Conservation (phyloP, 2,113 vertebrate genomes). For the Stigmatopora nigra region DNA sequence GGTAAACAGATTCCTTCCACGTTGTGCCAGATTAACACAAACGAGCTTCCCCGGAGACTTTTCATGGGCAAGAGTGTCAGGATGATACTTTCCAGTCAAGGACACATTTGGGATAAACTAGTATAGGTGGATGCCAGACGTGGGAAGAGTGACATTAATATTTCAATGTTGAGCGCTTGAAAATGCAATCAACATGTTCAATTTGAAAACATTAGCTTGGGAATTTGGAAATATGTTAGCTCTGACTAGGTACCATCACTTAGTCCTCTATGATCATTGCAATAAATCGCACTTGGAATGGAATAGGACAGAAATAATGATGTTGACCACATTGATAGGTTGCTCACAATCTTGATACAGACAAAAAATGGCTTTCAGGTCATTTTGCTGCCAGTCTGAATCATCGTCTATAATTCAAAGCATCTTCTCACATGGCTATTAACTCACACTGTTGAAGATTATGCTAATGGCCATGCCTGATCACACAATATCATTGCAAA, state of each 20-base stretch:
- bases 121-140: constrained; percentile 19
- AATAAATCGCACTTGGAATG: constrained; percentile 30
- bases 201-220: neutral
- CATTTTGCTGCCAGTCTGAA: constrained; percentile 48
- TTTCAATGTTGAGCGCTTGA: constrained; percentile 1
- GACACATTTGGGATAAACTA: constrained; percentile 37
- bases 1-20: constrained; percentile 54
- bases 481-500: constrained; percentile 14
- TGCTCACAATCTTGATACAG: constrained; percentile 40
- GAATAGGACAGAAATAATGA: constrained; percentile 30
- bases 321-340: constrained; percentile 36
- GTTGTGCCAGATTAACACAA: constrained; percentile 61
- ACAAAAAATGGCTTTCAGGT: constrained; percentile 34
- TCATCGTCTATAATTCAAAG: constrained; percentile 31
- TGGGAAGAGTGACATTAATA: constrained; percentile 7
- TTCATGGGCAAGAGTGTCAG: constrained; percentile 33
- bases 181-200: neutral
- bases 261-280: constrained; percentile 19
- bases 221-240: neutral
- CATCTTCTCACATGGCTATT: constrained; percentile 20
- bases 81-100: constrained; percentile 48
- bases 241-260: neutral
- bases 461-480: constrained; percentile 26
- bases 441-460: constrained; percentile 1
- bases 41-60: constrained; percentile 53